Base-by-base conservation (phyloP, 2,888 invertebrate species). In the Patella caerulea region DNA sequence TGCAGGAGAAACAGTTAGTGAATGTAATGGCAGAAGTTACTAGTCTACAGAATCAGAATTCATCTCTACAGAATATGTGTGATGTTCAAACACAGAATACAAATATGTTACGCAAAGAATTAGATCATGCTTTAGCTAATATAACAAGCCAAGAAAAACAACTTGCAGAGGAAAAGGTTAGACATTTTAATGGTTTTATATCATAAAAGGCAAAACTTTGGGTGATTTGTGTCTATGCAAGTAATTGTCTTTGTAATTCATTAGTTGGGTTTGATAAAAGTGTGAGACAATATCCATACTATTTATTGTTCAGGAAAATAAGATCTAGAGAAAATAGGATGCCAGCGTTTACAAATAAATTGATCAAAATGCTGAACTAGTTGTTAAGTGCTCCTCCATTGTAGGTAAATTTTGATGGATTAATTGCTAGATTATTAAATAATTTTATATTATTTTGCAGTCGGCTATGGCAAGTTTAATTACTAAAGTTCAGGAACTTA, bases 121-220 rank as follows among this genome's bases (percentile, higher is more conserved):
- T 74, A 55, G 79, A 79, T 14, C 59, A 53, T 15, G 19, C 76
- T 17, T 52, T 34, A 2, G 53, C 19, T 15, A 74, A 70, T 7
- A 71, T 77, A 34, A 29, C 73, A 11, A 29, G 19, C 14, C 76
- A 73, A 70, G 73, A 76, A 73, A 79, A 76, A 73, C 73, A 79
- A 70, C 73, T 76, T 3, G 19, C 73, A 29, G 73, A 76, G 15
- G 73, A 79, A 56, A 73, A 72, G 76, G 79, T 79, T 52, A 79
- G 72, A 15, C 7, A 45, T 45, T 9, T 45, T 45, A 45, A 45
- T 45, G 45, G 45, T 45, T 45, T 45, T 45, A 45, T 45, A 45
- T 7, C 9, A 45, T 45, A 9, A 45, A 45, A 45, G 45, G 9
- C 45, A 45, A 45, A 45, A 45, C 9, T 45, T 45, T 45, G 34